phyloP scores from a whole-genome alignment of 1,140 invertebrate species.

The Lordiphosa clarofinis region DNA sequence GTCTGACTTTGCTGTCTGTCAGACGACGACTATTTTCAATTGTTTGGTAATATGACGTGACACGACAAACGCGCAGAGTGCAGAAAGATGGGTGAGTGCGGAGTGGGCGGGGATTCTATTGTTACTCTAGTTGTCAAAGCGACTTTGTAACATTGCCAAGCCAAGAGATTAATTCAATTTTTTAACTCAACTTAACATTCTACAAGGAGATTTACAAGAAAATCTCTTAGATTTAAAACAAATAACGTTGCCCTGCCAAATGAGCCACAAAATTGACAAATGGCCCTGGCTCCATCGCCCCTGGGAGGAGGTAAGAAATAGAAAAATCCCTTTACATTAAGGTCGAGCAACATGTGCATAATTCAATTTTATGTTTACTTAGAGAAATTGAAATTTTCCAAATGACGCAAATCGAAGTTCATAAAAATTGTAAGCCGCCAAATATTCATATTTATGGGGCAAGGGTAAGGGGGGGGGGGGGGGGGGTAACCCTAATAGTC shows the following conservation, averaged over 20 bases:
- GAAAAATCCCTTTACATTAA: conserved; percentile 36
- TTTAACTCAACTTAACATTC: conserved; percentile 15
- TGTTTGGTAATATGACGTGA: conserved; percentile 73
- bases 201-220: conserved; percentile 15
- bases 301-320: background rate
- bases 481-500: conserved; percentile 23
- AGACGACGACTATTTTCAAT: conserved; percentile 28
- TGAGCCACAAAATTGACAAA: conserved; percentile 57
- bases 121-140: conserved; percentile 38
- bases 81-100: conserved; percentile 7
- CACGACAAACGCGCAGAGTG: conserved; percentile 44
- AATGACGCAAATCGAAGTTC: conserved; percentile 38
- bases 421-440: conserved; percentile 32
- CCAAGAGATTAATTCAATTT: conserved; percentile 58
- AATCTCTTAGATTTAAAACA: conserved; percentile 2
- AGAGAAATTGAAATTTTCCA: conserved; percentile 61
- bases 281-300: conserved; percentile 3
- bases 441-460: conserved; percentile 58
- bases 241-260: conserved; percentile 34
- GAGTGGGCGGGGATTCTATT: conserved; percentile 12
- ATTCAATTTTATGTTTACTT: conserved; percentile 67
- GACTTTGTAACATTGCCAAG: conserved; percentile 35
- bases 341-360: conserved; percentile 38
- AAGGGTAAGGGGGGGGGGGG: background rate
- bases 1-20: background rate